Conservation (phyloP, 1,140 invertebrate species). For the Rhopalosiphum maidis region DNA sequence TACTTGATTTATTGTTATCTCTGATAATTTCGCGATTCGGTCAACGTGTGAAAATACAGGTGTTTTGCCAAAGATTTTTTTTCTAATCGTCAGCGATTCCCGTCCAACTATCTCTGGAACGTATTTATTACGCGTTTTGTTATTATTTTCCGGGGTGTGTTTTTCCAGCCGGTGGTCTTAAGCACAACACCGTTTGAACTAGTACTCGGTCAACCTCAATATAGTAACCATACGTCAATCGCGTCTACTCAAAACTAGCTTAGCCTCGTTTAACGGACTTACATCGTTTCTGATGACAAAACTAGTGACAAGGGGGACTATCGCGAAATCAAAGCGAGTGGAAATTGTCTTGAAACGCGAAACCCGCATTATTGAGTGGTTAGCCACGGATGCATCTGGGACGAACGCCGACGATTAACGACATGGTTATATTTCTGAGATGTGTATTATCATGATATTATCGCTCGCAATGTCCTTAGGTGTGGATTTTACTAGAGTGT, state of each 20-base stretch:
- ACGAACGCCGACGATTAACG: neutral
- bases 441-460: neutral
- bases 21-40: neutral
- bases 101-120: neutral
- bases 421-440: neutral
- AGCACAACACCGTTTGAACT: too few relatives aligned
- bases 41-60: neutral
- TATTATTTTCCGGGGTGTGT: neutral
- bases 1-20: conserved; percentile 3
- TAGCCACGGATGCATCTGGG: neutral
- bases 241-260: neutral
- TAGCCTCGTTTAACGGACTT: neutral
- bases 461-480: neutral
- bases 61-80: neutral
- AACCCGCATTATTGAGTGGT: neutral
- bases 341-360: neutral
- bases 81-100: too few relatives aligned
- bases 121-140: neutral
- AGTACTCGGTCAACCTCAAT: neutral
- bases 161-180: neutral
- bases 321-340: neutral
- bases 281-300: neutral
- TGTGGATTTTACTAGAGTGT: neutral
- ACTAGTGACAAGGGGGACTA: neutral
- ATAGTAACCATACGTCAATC: neutral